Base-by-base conservation (phyloP, 30 jellyfish, hydroid and myxozoan species). In the Hydractinia symbiolongicarpus region DNA sequence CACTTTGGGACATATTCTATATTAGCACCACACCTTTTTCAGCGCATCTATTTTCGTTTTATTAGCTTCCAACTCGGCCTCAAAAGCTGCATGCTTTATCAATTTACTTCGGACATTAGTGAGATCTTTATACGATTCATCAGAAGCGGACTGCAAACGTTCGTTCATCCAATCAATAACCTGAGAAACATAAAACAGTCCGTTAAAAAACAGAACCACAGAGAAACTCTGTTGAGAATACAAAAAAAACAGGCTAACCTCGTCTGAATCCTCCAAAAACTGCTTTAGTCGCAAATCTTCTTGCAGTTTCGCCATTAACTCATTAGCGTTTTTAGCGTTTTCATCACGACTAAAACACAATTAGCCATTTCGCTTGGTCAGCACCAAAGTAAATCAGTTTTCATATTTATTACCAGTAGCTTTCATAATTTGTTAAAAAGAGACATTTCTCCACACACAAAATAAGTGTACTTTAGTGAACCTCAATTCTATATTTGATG, bases 111-210 rank as follows among this genome's bases (percentile, higher is more conserved):
- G 53, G 6, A 93, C 90, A 71, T 93, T 93, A 6, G 99, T 83
- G 76, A 81, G 60, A 55, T 93, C 99, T 81, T 93, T 91, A 52
- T 79, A 79, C 55, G 97, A 89, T 74, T 93, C 99, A 64, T 93
- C 99, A 9, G 96, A 83, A 7, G 96, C 99, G 49, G 95, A 90
- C 54, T 93, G 95, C 40, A 87, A 82, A 6, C 99, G 88, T 66
- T 93, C 99, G 66, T 80, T 87, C 86, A 93, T 76, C 99, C 99
- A 93, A 79, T 93, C 97, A 15, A 95, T 73, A 55, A 93, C 88
- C 97, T 90, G n/a, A 8, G 9, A 21, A 8, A 66, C 8, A 30
- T 30, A 30, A 30, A 30, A 15, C 78, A 20, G 78, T 10, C 78
- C 1, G 17, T 52, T 67, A 67, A 14, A 67, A 67, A 10, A 67